A percentile compares a stretch with the other conserved stretches of the same genome.
These are phyloP conservation scores for Omphaloscelis lunosa DNA, from an alignment of 2,888 invertebrate genomes.

Conservation along the genomic window DNA sequence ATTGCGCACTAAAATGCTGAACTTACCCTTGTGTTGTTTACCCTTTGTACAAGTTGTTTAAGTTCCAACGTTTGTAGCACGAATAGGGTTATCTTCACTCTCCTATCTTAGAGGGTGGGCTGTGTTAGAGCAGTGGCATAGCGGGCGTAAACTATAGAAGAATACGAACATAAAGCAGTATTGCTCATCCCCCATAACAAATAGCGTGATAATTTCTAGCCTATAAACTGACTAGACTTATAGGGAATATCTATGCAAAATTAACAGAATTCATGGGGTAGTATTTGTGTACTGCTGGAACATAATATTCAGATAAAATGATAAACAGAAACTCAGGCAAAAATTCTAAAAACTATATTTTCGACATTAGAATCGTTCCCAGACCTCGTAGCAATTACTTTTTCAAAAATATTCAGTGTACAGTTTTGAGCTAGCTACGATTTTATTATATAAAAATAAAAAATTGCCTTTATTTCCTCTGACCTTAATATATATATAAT, in stretches of 20 bases:
- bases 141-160: neutral
- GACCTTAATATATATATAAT: too few relatives aligned
- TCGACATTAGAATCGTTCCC: too few relatives aligned
- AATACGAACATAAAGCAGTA: too few relatives aligned
- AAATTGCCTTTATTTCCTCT: too few relatives aligned
- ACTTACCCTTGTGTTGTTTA: constrained; percentile 61
- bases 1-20: constrained; percentile 72
- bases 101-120: constrained; percentile 59
- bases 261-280: neutral
- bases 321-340: neutral
- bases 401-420: too few relatives aligned
- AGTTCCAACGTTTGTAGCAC: constrained; percentile 68
- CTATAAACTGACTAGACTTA: too few relatives aligned
- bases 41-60: constrained; percentile 71
- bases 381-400: too few relatives aligned
- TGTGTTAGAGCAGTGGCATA: constrained; percentile 13
- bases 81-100: constrained; percentile 62
- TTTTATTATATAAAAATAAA: too few relatives aligned
- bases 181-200: too few relatives aligned
- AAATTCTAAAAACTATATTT: too few relatives aligned
- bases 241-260: neutral
- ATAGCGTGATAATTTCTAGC: too few relatives aligned
- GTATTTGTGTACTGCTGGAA: neutral
- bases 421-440: too few relatives aligned
- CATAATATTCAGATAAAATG: neutral